These are phyloP conservation scores for Drosophila cognata DNA, from an alignment of 2,888 invertebrate species.

Conservation along the genomic window DNA sequence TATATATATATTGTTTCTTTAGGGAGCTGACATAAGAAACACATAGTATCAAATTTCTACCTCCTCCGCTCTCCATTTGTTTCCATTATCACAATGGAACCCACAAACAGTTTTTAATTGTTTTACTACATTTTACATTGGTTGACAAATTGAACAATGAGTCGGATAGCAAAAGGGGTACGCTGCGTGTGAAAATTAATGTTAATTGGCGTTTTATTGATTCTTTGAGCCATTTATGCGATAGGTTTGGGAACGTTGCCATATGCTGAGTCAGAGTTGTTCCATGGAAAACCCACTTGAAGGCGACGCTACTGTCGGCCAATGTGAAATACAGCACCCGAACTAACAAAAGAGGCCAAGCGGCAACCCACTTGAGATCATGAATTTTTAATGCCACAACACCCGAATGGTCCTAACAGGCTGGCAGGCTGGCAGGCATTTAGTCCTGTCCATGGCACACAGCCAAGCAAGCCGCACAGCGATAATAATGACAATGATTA, in stretches of 20 bases:
- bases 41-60: constrained; percentile 55
- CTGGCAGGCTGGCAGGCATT: constrained; percentile 10
- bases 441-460: constrained; percentile 43
- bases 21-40: constrained; percentile 59
- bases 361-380: constrained; percentile 75
- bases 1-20: constrained; percentile 11
- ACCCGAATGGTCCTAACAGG: constrained; percentile 17
- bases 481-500: constrained; percentile 75
- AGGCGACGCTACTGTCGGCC: constrained; percentile 55
- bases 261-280: constrained; percentile 35
- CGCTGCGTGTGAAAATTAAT: constrained; percentile 66
- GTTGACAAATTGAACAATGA: constrained; percentile 68
- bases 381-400: constrained; percentile 74
- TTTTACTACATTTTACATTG: constrained; percentile 61
- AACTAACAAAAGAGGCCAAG: constrained; percentile 49
- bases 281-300: constrained; percentile 51
- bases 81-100: constrained; percentile 11
- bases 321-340: constrained; percentile 67
- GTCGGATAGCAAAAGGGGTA: constrained; percentile 10
- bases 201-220: constrained; percentile 75
- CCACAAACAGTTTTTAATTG: constrained; percentile 53
- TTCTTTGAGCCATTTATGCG: constrained; percentile 49
- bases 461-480: constrained; percentile 39
- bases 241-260: constrained; percentile 30
- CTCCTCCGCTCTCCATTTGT: background rate